Evolutionary conservation across 1,140 invertebrate species (phyloP).

Genomic region (Leptopilina boulardi): DNA sequence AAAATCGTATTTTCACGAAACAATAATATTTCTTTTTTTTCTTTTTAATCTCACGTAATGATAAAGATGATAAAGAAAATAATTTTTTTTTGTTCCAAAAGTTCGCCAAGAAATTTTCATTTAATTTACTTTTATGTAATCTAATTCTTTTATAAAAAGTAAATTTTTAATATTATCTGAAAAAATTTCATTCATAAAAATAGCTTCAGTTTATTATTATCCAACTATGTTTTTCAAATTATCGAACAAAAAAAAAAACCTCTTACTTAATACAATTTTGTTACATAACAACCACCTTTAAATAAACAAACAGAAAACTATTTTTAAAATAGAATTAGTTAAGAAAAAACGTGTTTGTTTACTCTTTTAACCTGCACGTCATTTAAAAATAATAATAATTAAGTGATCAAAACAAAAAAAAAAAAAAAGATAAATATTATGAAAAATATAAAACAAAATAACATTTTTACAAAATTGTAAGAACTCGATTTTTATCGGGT

Average conservation of each 20-base stretch:
- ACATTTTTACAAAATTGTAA: too few relatives aligned
- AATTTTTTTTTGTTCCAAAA: not conserved
- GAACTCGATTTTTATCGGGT: too few relatives aligned
- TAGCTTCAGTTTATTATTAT: too few relatives aligned
- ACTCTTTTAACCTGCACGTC: not conserved
- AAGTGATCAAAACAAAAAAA: not conserved
- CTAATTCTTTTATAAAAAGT: too few relatives aligned
- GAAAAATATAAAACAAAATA: not conserved
- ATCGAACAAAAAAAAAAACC: too few relatives aligned
- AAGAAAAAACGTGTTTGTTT: not conserved
- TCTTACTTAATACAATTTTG: too few relatives aligned
- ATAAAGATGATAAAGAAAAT: not conserved
- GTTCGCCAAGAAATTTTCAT: too few relatives aligned
- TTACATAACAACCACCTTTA: too few relatives aligned
- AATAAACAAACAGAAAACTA: slow-evolving; percentile 6
- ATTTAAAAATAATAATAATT: not conserved
- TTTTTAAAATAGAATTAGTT: not conserved
- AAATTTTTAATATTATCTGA: too few relatives aligned
- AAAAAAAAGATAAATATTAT: not conserved
- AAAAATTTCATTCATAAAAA: too few relatives aligned
- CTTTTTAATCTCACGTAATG: not conserved
- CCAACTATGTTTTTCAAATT: too few relatives aligned
- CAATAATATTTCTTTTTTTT: not conserved
- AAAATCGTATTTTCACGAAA: not conserved
- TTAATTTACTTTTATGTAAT: too few relatives aligned